phyloP scores from a whole-genome alignment of 2,888 invertebrate genomes.

The Limnephilus auricula region DNA sequence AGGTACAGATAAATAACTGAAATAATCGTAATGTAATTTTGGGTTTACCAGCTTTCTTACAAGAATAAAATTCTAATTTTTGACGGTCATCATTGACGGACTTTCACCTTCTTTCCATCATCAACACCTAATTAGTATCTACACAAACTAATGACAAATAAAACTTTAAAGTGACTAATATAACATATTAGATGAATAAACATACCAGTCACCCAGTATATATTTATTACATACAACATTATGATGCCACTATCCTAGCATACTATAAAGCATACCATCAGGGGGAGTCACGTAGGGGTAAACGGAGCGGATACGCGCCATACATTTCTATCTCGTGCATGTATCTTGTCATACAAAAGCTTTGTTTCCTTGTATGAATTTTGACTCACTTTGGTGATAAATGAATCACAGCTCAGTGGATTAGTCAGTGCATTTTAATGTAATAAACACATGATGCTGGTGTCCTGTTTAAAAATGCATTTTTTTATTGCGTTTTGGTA shows the following conservation, averaged over 20 bases:
- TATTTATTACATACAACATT: neutral
- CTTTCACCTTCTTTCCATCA: too few relatives aligned
- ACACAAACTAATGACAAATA: neutral
- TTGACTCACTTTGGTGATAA: neutral
- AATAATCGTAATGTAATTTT: too few relatives aligned
- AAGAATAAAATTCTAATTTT: neutral
- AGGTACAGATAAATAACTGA: too few relatives aligned
- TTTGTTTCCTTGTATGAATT: neutral
- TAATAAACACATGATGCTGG: neutral
- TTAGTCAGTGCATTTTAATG: neutral
- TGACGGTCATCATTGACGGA: too few relatives aligned
- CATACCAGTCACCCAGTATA: neutral
- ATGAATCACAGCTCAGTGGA: neutral
- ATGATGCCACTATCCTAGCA: neutral
- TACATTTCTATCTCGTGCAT: neutral
- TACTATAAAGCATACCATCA: neutral
- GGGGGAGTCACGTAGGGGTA: neutral
- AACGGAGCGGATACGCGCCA: neutral
- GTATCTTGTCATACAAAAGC: neutral
- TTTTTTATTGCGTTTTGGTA: neutral
- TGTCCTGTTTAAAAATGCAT: neutral
- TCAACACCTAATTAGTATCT: neutral
- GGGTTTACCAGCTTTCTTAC: neutral
- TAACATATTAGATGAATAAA: neutral
- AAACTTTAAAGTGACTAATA: neutral